These are phyloP conservation scores for Myathropa florea DNA, from an alignment of 2,888 invertebrate species.

Conservation along the genomic window DNA sequence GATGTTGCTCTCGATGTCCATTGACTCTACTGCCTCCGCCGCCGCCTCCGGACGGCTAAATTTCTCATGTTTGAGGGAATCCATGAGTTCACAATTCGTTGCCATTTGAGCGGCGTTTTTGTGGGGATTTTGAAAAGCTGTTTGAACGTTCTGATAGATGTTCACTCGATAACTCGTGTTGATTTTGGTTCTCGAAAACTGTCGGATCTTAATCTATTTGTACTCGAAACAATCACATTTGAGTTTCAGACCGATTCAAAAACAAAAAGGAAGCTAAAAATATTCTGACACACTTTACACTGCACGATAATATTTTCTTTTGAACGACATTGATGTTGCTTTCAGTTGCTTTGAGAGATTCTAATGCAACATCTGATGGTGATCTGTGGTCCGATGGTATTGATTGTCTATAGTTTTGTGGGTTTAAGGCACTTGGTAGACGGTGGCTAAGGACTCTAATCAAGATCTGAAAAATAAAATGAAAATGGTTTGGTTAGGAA, in stretches of 20 bases:
- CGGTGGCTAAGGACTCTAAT: background rate
- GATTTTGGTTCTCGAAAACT: slow-evolving; percentile 15
- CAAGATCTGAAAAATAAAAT: slow-evolving; percentile 57
- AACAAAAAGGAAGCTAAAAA: background rate
- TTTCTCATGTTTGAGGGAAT: slow-evolving; percentile 53
- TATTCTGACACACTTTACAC: slow-evolving; percentile 47
- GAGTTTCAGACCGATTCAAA: slow-evolving; percentile 10
- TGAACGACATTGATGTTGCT: slow-evolving; percentile 76
- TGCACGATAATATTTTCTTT: slow-evolving; percentile 75
- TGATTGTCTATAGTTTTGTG: background rate
- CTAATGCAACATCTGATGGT: slow-evolving; percentile 1
- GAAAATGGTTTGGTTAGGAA: slow-evolving; percentile 19
- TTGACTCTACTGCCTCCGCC: slow-evolving; percentile 1
- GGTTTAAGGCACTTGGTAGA: slow-evolving; percentile 16
- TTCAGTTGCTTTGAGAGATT: slow-evolving; percentile 5
- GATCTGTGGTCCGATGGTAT: background rate
- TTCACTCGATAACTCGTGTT: background rate
- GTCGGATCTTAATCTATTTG: slow-evolving; percentile 53
- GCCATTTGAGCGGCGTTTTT: slow-evolving; percentile 74
- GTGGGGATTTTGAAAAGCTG: background rate
- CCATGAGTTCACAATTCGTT: slow-evolving; percentile 76
- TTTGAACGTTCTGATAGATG: background rate
- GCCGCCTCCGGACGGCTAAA: background rate
- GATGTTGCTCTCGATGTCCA: slow-evolving; percentile 30
- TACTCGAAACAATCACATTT: slow-evolving; percentile 57